These are phyloP conservation scores for Chrysina gloriosa DNA, from an alignment of 2,888 invertebrate genomes.

Conservation along the genomic window DNA sequence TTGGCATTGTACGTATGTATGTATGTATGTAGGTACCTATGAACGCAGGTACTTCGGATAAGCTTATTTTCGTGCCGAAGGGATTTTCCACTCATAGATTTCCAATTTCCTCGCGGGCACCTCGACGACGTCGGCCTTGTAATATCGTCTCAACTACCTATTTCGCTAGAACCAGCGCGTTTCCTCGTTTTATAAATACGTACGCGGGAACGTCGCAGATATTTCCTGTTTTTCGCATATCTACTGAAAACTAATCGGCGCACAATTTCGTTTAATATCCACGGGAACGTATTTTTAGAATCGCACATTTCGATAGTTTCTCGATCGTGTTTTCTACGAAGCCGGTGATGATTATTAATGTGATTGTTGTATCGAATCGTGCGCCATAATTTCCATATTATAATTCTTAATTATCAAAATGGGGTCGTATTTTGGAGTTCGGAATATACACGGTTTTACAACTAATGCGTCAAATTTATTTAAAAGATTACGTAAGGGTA, in stretches of 20 bases:
- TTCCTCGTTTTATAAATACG: conserved; percentile 14
- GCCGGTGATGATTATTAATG: no score
- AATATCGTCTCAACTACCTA: background rate
- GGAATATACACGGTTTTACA: no score
- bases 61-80: conserved; percentile 18
- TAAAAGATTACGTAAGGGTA: no score
- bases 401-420: no score
- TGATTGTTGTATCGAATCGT: no score
- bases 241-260: background rate
- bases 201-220: conserved; percentile 13
- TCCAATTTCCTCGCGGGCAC: conserved; percentile 2
- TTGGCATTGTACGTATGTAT: conserved; percentile 3
- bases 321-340: no score
- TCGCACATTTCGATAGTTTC: no score
- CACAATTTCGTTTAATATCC: background rate
- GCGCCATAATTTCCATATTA: no score
- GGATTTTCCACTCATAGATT: conserved; percentile 18
- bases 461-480: no score
- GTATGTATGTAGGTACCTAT: background rate
- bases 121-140: background rate
- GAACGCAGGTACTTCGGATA: no score
- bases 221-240: conserved; percentile 27
- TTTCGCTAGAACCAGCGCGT: background rate
- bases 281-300: no score
- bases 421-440: no score